Evolutionary conservation across 2,113 vertebrate genomes (phyloP).

Genomic region (Sciurus niger): DNA sequence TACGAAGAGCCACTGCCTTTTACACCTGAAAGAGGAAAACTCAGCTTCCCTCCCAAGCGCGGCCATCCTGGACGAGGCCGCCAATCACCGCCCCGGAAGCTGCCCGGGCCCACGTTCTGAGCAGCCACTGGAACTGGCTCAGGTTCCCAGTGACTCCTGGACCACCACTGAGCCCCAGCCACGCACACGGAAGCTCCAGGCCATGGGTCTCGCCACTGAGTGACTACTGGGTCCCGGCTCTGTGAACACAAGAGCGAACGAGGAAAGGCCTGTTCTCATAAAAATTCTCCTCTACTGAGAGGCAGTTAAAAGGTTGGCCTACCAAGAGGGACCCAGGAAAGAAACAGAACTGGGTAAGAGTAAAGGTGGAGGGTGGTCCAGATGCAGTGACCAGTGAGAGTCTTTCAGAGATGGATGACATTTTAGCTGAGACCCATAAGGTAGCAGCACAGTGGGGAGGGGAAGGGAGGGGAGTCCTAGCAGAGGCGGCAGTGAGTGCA

Average conservation of each 20-base stretch:
- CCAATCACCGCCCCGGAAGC: too few species aligned
- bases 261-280: not conserved
- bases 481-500: not conserved
- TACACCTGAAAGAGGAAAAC: too few species aligned
- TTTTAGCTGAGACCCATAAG: not conserved
- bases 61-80: too few species aligned
- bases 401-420: not conserved
- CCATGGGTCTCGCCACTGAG: not conserved
- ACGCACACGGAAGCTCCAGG: accelerated
- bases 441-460: too few species aligned
- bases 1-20: too few species aligned
- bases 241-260: not conserved
- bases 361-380: not conserved
- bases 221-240: not conserved
- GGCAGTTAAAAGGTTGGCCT: not conserved
- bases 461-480: not conserved
- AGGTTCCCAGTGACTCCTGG: too few species aligned
- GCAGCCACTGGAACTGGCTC: not conserved
- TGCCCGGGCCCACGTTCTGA: not conserved
- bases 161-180: not conserved
- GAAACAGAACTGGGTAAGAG: not conserved
- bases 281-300: not conserved
- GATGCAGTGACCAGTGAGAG: not conserved
- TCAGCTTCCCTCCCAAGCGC: not conserved
- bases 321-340: not conserved